A percentile compares a stretch with the other conserved stretches of the same genome.
These are phyloP conservation scores for Melanerpes formicivorus DNA, from an alignment of 2,113 vertebrate genomes.

Conservation along the genomic window DNA sequence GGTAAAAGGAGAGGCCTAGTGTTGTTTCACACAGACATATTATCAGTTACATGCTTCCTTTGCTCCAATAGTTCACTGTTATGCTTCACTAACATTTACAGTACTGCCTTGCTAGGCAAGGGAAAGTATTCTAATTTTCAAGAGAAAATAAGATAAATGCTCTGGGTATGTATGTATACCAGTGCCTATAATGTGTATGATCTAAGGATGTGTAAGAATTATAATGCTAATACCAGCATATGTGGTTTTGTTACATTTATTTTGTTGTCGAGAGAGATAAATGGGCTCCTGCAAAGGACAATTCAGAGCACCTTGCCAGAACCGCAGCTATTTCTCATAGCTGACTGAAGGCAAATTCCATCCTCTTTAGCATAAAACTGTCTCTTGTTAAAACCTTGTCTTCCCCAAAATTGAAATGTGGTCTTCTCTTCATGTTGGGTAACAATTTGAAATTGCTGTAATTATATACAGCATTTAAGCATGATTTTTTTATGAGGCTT, in stretches of 20 bases:
- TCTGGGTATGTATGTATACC: not conserved
- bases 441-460: constrained; percentile 5
- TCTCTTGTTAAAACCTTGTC: not conserved
- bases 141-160: not conserved
- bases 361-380: not conserved
- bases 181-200: not conserved
- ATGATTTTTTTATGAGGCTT: constrained; percentile 20
- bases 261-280: not conserved
- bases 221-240: not conserved
- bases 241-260: not conserved
- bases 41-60: not conserved
- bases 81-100: not conserved
- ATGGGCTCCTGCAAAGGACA: not conserved
- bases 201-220: not conserved
- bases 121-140: not conserved
- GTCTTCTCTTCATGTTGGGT: not conserved
- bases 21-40: not conserved
- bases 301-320: not conserved
- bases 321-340: not conserved
- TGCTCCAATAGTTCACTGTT: not conserved
- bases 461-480: not conserved
- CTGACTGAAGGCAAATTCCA: not conserved
- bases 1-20: not conserved
- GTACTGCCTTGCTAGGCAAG: not conserved
- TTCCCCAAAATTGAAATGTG: constrained; percentile 8